Evolutionary conservation across 1,140 invertebrate species (phyloP).

Genomic region (Ceratina japonica): DNA sequence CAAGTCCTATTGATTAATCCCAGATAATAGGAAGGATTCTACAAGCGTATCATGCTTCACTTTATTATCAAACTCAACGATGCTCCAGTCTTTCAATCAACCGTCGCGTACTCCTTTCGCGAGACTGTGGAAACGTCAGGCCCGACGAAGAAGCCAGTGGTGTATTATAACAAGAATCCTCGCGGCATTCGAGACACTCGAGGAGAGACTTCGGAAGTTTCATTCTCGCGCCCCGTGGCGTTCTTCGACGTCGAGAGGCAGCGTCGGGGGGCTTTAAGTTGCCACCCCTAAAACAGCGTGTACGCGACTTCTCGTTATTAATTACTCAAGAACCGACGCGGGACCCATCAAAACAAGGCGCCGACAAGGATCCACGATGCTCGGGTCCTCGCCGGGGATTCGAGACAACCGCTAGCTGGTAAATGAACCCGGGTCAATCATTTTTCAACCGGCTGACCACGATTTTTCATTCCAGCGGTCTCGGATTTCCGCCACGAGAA

Average conservation of each 20-base stretch:
- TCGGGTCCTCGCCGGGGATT: constrained; percentile 7
- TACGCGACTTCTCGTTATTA: constrained; percentile 44
- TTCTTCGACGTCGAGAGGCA: constrained; percentile 23
- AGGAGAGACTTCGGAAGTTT: constrained; percentile 25
- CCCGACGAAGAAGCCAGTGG: background rate
- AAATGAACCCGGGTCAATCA: constrained; percentile 48
- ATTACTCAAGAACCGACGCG: constrained; percentile 29
- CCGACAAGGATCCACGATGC: constrained; percentile 14
- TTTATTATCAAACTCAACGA: too few species aligned
- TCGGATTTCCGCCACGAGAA: background rate
- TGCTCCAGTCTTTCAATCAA: too few species aligned
- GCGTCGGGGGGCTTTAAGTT: background rate
- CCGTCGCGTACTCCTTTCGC: background rate
- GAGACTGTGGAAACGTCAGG: background rate
- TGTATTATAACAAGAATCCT: constrained; percentile 25
- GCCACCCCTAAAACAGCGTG: constrained; percentile 25
- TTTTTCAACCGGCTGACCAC: constrained; percentile 23
- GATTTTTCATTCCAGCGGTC: constrained; percentile 35
- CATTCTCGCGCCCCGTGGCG: constrained; percentile 28
- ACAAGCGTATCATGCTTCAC: too few species aligned
- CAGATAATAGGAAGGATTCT: too few species aligned
- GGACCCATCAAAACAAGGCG: constrained; percentile 28
- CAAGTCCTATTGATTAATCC: too few species aligned
- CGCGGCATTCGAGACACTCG: constrained; percentile 33
- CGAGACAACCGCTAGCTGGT: constrained; percentile 6